Evolutionary conservation across 2,888 invertebrate species (phyloP).

Genomic region (Panzeria rudis): DNA sequence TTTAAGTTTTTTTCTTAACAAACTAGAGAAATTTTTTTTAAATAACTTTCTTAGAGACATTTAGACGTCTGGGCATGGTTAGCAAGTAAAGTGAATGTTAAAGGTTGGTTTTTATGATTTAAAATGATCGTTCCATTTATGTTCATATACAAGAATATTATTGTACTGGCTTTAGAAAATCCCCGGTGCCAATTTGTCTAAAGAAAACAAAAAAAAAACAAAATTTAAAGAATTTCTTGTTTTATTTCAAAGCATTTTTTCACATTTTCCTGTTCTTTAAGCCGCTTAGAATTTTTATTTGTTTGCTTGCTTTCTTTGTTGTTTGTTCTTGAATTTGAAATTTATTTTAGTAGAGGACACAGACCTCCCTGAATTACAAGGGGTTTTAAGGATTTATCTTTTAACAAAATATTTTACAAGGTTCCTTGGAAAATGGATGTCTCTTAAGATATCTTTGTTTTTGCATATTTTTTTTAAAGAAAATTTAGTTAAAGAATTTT

Average conservation of each 20-base stretch:
- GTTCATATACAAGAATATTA: slow-evolving; percentile 6
- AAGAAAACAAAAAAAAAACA: slow-evolving; percentile 6
- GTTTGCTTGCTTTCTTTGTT: slow-evolving; percentile 12
- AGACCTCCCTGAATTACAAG: slow-evolving; percentile 56
- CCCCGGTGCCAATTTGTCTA: slow-evolving; percentile 70
- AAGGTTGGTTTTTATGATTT: slow-evolving; percentile 3
- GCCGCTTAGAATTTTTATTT: slow-evolving; percentile 55
- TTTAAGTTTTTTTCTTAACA: slow-evolving; percentile 11
- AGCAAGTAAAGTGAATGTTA: not conserved
- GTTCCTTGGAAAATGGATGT: slow-evolving; percentile 8
- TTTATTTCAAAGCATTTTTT: not conserved
- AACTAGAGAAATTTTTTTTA: not conserved
- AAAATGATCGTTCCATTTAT: slow-evolving; percentile 5
- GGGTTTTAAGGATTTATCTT: not conserved
- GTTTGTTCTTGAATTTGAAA: not conserved
- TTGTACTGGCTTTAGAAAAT: slow-evolving; percentile 25
- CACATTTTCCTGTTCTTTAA: slow-evolving; percentile 40
- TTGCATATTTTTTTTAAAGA: slow-evolving; percentile 1
- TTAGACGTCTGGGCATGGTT: slow-evolving; percentile 49
- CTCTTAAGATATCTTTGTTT: not conserved
- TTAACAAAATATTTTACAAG: not conserved
- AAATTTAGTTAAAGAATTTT: not conserved
- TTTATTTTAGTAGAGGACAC: not conserved
- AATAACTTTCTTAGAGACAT: slow-evolving; percentile 42
- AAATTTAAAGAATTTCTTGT: slow-evolving; percentile 31